Percentiles rank a stretch among this genome's conserved stretches.
phyloP scores from a whole-genome alignment of 2,797 vertebrate species.

The Pseudochirops corinnae region DNA sequence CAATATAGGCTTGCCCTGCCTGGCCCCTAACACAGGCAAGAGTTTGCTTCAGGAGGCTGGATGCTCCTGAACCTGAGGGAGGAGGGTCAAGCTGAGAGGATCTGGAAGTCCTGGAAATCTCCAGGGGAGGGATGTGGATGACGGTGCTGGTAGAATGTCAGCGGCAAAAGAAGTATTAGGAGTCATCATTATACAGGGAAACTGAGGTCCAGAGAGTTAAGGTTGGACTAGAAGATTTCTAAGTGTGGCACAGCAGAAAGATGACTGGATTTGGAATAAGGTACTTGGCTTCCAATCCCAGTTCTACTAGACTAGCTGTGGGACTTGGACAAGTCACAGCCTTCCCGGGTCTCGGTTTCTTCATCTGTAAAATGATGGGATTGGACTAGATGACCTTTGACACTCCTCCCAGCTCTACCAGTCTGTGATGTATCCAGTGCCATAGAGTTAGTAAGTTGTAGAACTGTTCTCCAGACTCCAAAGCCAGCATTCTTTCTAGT shows the following conservation, averaged over 20 bases:
- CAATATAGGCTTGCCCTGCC: neutral
- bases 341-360: neutral
- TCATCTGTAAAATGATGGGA: neutral
- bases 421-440: neutral
- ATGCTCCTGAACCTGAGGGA: neutral
- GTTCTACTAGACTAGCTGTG: neutral
- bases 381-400: neutral
- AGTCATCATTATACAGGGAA: neutral
- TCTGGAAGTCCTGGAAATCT: constrained; percentile 13
- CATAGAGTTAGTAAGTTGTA: neutral
- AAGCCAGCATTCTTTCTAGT: neutral
- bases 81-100: neutral
- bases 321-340: neutral
- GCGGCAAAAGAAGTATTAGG: neutral
- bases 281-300: neutral
- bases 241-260: neutral
- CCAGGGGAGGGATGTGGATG: neutral
- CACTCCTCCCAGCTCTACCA: neutral
- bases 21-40: neutral
- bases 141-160: neutral
- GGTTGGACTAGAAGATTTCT: neutral
- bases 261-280: neutral
- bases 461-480: neutral
- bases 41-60: neutral
- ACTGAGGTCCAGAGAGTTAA: constrained; percentile 42